Percentiles rank a stretch among this genome's conserved stretches.
Evolutionary conservation across 1,140 invertebrate species (phyloP).

Genomic region (Drosophila bifasciata): DNA sequence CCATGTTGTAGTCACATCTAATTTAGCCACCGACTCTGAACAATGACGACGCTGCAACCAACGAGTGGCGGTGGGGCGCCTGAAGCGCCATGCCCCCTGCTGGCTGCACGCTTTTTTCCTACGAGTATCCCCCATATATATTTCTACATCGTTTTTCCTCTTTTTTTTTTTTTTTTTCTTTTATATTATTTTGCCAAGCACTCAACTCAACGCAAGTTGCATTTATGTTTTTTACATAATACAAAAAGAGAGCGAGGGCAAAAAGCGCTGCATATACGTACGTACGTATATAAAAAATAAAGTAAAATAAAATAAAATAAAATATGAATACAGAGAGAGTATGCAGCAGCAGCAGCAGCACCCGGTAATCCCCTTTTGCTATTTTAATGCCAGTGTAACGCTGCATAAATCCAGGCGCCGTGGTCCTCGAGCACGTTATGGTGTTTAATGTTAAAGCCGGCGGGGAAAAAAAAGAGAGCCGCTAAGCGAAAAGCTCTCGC

Average conservation of each 20-base stretch:
- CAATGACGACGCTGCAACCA: slow-evolving; percentile 16
- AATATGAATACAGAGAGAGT: slow-evolving; percentile 20
- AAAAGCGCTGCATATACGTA: slow-evolving; percentile 14
- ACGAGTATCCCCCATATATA: slow-evolving; percentile 34
- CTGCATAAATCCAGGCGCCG: slow-evolving; percentile 71
- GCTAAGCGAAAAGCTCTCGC: slow-evolving; percentile 11
- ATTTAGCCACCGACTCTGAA: slow-evolving; percentile 18
- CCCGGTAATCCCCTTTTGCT: slow-evolving; percentile 55
- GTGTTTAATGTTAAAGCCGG: slow-evolving; percentile 64
- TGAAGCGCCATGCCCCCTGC: too few relatives aligned
- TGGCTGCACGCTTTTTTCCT: too few relatives aligned
- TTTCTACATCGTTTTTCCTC: slow-evolving; percentile 50
- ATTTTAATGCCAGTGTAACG: slow-evolving; percentile 76
- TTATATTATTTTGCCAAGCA: slow-evolving; percentile 47
- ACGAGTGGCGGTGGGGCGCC: too few relatives aligned
- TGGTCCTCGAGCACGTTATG: slow-evolving; percentile 66
- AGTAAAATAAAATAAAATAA: slow-evolving; percentile 41
- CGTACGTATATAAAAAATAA: slow-evolving; percentile 17
- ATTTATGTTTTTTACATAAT: slow-evolving; percentile 75
- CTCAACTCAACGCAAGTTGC: slow-evolving; percentile 62
- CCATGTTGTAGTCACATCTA: slow-evolving; percentile 39
- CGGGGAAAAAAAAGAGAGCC: slow-evolving; percentile 4
- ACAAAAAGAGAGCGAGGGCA: slow-evolving; percentile 33
- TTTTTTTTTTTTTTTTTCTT: too few relatives aligned
- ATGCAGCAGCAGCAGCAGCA: not conserved